These are phyloP conservation scores for Spinibarbus caldwelli DNA, from an alignment of 2,797 vertebrate species.

Conservation along the genomic window DNA sequence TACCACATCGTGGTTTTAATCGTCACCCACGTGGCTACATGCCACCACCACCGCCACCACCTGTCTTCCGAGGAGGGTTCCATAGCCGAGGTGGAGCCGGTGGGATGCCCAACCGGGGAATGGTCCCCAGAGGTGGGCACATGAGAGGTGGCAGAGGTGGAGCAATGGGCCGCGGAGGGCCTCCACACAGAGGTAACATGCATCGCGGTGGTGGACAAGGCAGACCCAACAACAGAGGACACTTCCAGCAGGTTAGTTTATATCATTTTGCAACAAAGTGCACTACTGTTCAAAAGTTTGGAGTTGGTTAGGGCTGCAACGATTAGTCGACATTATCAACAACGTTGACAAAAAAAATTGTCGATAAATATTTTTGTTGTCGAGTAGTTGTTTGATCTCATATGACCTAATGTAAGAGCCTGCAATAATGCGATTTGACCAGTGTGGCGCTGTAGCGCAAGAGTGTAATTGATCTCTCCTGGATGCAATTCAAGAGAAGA, in stretches of 20 bases:
- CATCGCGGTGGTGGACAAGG: slow-evolving; percentile 70
- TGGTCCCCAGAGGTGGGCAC: slow-evolving; percentile 73
- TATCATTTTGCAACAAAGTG: neutral
- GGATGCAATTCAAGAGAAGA: too few relatives aligned
- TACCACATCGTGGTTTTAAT: slow-evolving; percentile 88
- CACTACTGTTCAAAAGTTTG: neutral
- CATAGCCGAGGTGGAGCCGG: slow-evolving; percentile 84
- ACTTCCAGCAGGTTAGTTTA: slow-evolving; percentile 92
- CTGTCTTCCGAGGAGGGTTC: slow-evolving; percentile 88
- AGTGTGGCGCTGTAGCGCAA: too few relatives aligned
- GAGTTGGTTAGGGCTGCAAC: too few relatives aligned
- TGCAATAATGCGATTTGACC: too few relatives aligned
- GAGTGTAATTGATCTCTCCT: too few relatives aligned
- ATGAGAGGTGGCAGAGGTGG: slow-evolving; percentile 74
- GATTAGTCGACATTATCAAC: too few relatives aligned
- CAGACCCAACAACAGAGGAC: slow-evolving; percentile 78
- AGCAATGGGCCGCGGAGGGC: slow-evolving; percentile 71
- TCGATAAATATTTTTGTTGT: too few relatives aligned
- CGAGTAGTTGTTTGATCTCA: too few relatives aligned
- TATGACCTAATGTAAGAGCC: too few relatives aligned
- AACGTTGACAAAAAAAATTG: too few relatives aligned
- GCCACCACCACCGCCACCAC: slow-evolving; percentile 73
- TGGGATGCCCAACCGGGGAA: slow-evolving; percentile 74
- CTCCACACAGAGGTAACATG: slow-evolving; percentile 77
- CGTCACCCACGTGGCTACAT: slow-evolving; percentile 79